Conservation (phyloP, 2,113 vertebrate genomes). For the Boulengeromyrus knoepffleri region DNA sequence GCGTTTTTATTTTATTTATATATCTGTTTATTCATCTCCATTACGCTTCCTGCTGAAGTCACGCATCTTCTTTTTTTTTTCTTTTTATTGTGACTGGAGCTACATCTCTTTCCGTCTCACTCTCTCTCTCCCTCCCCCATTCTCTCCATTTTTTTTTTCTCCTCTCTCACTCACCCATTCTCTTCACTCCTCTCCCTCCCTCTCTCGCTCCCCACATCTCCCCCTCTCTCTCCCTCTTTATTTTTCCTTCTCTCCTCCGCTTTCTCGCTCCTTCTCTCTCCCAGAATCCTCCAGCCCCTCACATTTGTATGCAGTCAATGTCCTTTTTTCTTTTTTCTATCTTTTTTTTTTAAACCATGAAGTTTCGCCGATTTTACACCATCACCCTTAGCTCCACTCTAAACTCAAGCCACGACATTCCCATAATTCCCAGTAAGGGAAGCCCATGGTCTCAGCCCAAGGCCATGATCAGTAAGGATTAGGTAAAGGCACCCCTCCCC, state of each 20-base stretch:
- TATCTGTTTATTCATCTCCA: conserved; percentile 17
- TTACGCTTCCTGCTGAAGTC: conserved; percentile 8
- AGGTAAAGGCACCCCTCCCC: not conserved
- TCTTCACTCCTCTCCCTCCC: not conserved
- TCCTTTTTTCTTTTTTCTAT: not conserved
- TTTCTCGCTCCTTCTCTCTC: not conserved
- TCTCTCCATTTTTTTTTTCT: not conserved
- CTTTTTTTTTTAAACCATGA: not conserved
- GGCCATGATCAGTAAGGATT: not conserved
- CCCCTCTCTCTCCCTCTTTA: not conserved
- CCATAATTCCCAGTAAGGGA: not conserved
- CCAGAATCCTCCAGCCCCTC: not conserved
- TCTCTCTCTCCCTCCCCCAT: not conserved
- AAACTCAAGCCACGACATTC: not conserved
- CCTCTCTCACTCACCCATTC: not conserved
- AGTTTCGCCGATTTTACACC: not conserved
- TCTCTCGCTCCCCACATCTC: not conserved
- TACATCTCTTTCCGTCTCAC: conserved; percentile 6
- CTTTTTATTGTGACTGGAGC: not conserved
- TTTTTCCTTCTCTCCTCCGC: not conserved
- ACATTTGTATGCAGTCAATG: conserved; percentile 7
- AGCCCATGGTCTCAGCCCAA: not conserved
- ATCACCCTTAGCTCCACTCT: not conserved
- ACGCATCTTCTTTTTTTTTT: conserved; percentile 5
- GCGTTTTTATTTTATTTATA: conserved; percentile 17